phyloP scores from a whole-genome alignment of 2,113 vertebrate genomes.

The Tenebrosternarchus preto region DNA sequence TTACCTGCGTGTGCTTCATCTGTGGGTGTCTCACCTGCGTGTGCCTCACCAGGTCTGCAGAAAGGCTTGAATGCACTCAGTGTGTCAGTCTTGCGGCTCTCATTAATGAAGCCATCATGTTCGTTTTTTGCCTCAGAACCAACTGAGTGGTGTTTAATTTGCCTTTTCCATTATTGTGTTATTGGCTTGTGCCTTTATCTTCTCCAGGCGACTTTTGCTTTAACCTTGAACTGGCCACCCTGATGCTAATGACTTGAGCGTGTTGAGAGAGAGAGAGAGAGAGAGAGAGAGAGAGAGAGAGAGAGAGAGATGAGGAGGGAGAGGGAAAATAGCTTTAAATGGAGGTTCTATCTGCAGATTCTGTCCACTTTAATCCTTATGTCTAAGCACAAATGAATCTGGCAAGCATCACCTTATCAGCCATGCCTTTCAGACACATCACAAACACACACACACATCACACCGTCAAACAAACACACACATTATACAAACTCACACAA shows the following conservation, averaged over 20 bases:
- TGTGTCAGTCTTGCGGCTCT: slow-evolving; percentile 35
- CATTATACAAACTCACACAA: neutral
- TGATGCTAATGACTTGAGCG: slow-evolving; percentile 81
- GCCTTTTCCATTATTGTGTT: slow-evolving; percentile 74
- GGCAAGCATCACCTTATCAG: slow-evolving; percentile 74
- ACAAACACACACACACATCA: slow-evolving; percentile 41
- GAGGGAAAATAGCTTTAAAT: slow-evolving; percentile 66
- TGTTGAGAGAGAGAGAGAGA: slow-evolving; percentile 66
- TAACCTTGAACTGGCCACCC: slow-evolving; percentile 80
- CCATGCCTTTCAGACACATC: slow-evolving; percentile 62
- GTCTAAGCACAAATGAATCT: slow-evolving; percentile 74
- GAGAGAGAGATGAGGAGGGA: slow-evolving; percentile 62
- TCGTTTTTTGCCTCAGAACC: slow-evolving; percentile 64
- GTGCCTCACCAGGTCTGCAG: no score
- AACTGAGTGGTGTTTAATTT: slow-evolving; percentile 77
- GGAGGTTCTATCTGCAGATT: slow-evolving; percentile 75
- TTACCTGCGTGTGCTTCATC: no score
- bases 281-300: slow-evolving; percentile 61
- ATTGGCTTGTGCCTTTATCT: slow-evolving; percentile 72
- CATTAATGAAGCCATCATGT: slow-evolving; percentile 75
- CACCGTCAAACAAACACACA: slow-evolving; percentile 42
- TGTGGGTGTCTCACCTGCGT: no score
- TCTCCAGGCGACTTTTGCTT: slow-evolving; percentile 78
- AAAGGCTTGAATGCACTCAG: no score
- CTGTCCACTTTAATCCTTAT: slow-evolving; percentile 72